phyloP scores from a whole-genome alignment of 2,797 vertebrate genomes.

The Pseudotriccus pelzelni region DNA sequence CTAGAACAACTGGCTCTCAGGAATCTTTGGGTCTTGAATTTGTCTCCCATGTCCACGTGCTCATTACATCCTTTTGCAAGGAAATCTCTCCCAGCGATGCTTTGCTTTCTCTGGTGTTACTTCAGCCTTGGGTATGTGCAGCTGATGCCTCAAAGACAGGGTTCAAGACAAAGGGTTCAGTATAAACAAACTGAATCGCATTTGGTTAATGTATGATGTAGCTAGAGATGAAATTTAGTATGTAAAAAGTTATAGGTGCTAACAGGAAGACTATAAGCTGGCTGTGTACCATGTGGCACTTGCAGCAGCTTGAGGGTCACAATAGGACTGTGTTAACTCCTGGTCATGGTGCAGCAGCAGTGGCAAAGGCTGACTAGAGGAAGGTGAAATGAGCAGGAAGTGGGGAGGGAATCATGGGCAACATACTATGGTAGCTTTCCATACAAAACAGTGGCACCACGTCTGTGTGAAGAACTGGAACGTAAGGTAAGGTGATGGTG shows the following conservation, averaged over 20 bases:
- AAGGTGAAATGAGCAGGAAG: not conserved
- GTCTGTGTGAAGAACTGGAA: not conserved
- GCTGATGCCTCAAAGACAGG: not conserved
- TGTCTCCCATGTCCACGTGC: not conserved
- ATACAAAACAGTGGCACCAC: not conserved
- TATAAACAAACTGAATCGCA: not conserved
- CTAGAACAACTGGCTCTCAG: not conserved
- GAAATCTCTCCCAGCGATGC: not conserved
- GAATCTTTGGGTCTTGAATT: not conserved
- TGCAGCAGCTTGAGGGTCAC: not conserved
- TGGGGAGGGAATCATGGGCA: not conserved
- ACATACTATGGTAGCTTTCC: not conserved
- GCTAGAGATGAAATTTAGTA: not conserved
- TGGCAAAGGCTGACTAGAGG: not conserved
- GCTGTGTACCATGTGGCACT: not conserved
- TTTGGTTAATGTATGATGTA: not conserved
- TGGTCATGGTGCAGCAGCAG: not conserved
- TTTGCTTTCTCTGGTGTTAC: not conserved
- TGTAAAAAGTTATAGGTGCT: not conserved
- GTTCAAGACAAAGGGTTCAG: not conserved
- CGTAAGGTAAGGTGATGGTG: not conserved
- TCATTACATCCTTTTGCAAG: not conserved
- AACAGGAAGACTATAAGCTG: not conserved
- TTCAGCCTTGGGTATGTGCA: not conserved
- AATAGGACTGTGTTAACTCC: not conserved